phyloP scores from a whole-genome alignment of 1,140 invertebrate species.

The Myzus persicae region DNA sequence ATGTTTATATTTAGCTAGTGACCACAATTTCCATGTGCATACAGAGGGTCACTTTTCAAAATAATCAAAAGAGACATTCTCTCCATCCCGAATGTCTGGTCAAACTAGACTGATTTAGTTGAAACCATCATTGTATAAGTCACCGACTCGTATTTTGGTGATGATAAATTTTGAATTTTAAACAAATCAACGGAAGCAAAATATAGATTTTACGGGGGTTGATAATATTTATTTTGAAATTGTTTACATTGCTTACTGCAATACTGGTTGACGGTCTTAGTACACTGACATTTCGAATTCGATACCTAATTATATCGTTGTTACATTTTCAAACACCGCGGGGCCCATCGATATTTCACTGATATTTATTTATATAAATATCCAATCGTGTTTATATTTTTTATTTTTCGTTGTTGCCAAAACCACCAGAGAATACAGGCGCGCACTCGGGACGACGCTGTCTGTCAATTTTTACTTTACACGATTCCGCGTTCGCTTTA shows the following conservation, averaged over 20 bases:
- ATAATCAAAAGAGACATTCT: no score
- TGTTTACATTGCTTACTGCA: no score
- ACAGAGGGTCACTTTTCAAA: no score
- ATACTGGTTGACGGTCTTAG: neutral
- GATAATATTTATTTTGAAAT: neutral
- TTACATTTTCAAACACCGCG: neutral
- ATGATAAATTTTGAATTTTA: no score
- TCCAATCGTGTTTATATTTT: neutral
- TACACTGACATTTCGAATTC: neutral
- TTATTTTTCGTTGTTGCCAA: neutral
- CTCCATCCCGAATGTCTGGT: no score
- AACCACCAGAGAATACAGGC: neutral
- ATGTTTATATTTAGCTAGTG: neutral
- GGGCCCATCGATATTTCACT: neutral
- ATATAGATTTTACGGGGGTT: no score
- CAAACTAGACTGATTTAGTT: no score
- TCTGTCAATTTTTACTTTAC: slow-evolving; percentile 37
- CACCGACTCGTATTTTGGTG: no score
- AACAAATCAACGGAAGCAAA: neutral
- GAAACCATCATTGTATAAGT: no score
- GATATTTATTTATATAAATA: neutral
- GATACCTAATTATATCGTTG: neutral
- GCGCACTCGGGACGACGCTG: slow-evolving; percentile 24
- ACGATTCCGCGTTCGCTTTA: neutral
- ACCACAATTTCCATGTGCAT: neutral